Percentiles rank a stretch among this genome's conserved stretches.
Conservation (phyloP, 2,113 vertebrate genomes). For the Chaenogobius annularis region DNA sequence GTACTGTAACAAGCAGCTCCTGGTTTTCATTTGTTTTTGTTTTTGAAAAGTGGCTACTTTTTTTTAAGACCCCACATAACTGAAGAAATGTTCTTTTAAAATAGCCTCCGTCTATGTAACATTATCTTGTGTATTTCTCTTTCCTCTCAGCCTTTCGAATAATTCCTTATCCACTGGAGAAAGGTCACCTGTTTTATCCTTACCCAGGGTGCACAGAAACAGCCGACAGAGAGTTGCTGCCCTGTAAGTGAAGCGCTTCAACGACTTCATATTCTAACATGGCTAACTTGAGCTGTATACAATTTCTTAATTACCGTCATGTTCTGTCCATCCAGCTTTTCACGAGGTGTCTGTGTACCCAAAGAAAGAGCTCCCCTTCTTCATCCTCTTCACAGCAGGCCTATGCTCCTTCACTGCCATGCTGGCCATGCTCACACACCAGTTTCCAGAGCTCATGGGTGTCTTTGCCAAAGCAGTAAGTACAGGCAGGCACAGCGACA, state of each 20-base stretch:
- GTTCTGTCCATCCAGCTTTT: conserved; percentile 80
- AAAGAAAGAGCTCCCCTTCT: conserved; percentile 98
- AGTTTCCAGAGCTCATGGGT: conserved; percentile 98
- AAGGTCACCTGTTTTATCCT: conserved; percentile 98
- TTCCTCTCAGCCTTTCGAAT: conserved; percentile 89
- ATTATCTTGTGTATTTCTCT: background rate
- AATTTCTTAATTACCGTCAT: background rate
- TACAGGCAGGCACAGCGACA: background rate
- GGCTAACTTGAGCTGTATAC: background rate
- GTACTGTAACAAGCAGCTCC: too few species aligned
- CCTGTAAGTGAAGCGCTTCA: conserved; percentile 81
- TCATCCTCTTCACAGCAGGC: conserved; percentile 99
- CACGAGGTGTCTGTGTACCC: conserved; percentile 98
- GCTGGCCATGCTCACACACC: conserved; percentile 97
- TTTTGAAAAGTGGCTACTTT: too few species aligned
- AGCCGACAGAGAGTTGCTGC: conserved; percentile 95
- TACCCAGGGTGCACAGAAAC: conserved; percentile 98
- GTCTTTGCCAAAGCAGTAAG: conserved; percentile 91
- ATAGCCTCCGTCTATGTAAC: background rate
- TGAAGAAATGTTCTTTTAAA: background rate
- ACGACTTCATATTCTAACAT: background rate
- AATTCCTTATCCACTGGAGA: conserved; percentile 96
- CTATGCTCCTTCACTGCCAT: conserved; percentile 97
- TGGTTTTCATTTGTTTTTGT: too few species aligned
- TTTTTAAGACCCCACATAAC: too few species aligned